Evolutionary conservation across 2,888 invertebrate genomes (phyloP).

Genomic region (Leucophora obtusa): DNA sequence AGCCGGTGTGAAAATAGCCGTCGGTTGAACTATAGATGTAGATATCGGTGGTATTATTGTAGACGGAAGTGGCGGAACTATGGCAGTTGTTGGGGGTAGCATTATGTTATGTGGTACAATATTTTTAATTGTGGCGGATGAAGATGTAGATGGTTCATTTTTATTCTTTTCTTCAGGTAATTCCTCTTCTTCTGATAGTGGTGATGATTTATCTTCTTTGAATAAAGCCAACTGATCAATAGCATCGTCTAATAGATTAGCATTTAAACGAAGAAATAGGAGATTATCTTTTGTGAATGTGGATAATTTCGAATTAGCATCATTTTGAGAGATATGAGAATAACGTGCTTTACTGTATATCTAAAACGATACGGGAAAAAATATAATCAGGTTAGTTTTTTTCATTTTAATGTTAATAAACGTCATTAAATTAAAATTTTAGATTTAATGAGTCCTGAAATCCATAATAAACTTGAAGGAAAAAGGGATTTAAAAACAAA

Average conservation of each 20-base stretch:
- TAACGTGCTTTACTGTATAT: constrained; percentile 34
- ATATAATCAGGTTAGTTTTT: too few species aligned
- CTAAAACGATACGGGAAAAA: background rate
- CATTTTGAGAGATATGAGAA: background rate
- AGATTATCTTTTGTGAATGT: constrained; percentile 36
- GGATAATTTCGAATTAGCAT: constrained; percentile 2
- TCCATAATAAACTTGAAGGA: too few species aligned
- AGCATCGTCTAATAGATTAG: constrained; percentile 25
- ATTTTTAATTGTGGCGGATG: background rate
- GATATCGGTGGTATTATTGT: background rate
- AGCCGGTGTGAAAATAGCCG: background rate
- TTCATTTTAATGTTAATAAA: background rate
- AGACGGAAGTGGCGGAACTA: background rate
- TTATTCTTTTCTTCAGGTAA: background rate
- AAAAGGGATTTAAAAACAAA: too few species aligned
- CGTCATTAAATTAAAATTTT: too few species aligned
- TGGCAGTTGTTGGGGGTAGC: background rate
- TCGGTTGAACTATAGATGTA: background rate
- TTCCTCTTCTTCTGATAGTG: background rate
- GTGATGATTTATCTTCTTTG: constrained; percentile 9
- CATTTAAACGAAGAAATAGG: constrained; percentile 25
- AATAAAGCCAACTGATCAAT: background rate
- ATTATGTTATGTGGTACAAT: background rate
- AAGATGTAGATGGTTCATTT: background rate
- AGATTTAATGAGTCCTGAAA: too few species aligned